Conservation (phyloP, 2,888 invertebrate genomes). For the Drosophila algonquin region DNA sequence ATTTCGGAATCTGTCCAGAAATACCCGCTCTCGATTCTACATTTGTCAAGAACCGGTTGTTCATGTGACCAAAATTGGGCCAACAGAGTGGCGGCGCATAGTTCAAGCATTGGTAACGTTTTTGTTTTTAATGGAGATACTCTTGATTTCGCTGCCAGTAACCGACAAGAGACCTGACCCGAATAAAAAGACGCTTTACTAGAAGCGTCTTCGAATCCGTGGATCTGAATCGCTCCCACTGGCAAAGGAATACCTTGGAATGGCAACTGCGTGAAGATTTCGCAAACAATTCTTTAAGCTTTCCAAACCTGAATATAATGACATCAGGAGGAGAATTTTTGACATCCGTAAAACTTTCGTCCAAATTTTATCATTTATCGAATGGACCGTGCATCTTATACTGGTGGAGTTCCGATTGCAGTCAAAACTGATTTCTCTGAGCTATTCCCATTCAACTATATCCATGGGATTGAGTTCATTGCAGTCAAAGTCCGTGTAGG, state of each 20-base stretch:
- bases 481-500: too few relatives aligned
- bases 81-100: background rate
- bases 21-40: too few relatives aligned
- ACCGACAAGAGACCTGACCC: background rate
- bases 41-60: too few relatives aligned
- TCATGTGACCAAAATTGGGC: background rate
- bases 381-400: too few relatives aligned
- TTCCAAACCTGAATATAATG: background rate
- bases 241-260: background rate
- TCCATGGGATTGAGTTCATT: too few relatives aligned
- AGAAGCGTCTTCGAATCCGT: background rate
- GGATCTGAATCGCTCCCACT: background rate
- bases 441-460: too few relatives aligned
- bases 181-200: background rate
- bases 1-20: too few relatives aligned
- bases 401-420: too few relatives aligned
- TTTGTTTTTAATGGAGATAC: background rate
- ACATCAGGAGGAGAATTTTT: background rate
- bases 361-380: too few relatives aligned
- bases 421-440: too few relatives aligned
- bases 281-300: background rate
- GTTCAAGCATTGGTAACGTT: constrained; percentile 1
- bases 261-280: background rate
- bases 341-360: too few relatives aligned
- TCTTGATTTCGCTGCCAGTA: background rate